phyloP scores from a whole-genome alignment of 30 jellyfish, hydroid and myxozoan species.

The Nemopilema nomurai region DNA sequence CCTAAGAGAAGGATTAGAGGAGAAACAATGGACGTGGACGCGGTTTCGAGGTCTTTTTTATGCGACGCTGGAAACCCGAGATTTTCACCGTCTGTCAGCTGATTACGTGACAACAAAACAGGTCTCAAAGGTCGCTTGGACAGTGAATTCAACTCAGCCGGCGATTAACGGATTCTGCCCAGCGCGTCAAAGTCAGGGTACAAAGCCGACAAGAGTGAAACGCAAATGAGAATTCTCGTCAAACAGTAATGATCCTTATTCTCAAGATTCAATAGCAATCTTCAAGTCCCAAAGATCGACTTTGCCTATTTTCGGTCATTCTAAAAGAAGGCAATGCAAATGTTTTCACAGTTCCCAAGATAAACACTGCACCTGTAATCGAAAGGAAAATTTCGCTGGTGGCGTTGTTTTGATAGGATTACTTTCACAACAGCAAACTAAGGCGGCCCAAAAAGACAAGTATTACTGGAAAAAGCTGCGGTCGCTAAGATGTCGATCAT shows the following conservation, averaged over 20 bases:
- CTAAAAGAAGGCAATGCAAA: not conserved
- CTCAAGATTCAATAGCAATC: not conserved
- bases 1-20: constrained; percentile 25
- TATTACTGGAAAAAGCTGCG: not conserved
- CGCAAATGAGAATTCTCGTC: not conserved
- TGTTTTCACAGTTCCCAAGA: not conserved
- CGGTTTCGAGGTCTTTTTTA: constrained; percentile 7
- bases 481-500: no score
- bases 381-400: constrained; percentile 4
- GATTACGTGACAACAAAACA: constrained; percentile 3
- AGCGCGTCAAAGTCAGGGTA: not conserved
- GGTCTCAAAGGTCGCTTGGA: constrained; percentile 1
- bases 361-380: not conserved
- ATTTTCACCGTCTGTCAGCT: not conserved
- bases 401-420: not conserved
- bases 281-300: not conserved
- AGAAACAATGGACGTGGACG: constrained; percentile 22
- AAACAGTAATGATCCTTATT: not conserved
- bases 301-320: not conserved
- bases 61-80: constrained; percentile 32
- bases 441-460: not conserved
- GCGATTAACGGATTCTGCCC: not conserved
- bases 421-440: not conserved
- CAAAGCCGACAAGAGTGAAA: not conserved
- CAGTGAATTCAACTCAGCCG: not conserved